Evolutionary conservation across 2,888 invertebrate genomes (phyloP).

Genomic region (Apodemia zela): DNA sequence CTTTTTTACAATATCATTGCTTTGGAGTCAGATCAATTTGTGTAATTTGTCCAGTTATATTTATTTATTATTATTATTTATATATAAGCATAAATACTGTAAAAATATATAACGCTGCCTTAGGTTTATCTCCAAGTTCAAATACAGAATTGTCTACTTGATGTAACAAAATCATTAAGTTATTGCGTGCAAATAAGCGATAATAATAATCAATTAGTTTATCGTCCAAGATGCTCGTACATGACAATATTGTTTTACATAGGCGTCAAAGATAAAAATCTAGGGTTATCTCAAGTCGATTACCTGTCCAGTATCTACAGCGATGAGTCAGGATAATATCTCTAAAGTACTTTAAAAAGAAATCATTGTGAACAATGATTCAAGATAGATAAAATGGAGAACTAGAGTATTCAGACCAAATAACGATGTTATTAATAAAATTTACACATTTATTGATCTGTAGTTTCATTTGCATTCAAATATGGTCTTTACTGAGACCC

Average conservation of each 20-base stretch:
- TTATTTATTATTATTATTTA: too few relatives aligned
- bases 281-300: constrained; percentile 6
- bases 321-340: neutral
- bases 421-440: neutral
- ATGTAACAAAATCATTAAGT: neutral
- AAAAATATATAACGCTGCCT: too few relatives aligned
- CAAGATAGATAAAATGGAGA: neutral
- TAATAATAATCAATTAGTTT: neutral
- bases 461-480: too few relatives aligned
- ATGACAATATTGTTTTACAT: neutral
- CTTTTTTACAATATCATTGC: too few relatives aligned
- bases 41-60: too few relatives aligned
- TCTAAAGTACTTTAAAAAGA: neutral
- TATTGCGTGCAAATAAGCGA: neutral
- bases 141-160: neutral
- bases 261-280: neutral
- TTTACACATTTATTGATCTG: too few relatives aligned
- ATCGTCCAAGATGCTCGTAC: neutral
- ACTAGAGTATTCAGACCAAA: neutral
- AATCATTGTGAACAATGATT: constrained; percentile 1
- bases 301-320: neutral
- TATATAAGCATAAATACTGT: too few relatives aligned
- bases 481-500: too few relatives aligned
- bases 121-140: too few relatives aligned
- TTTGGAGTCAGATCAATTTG: too few relatives aligned